A percentile compares a stretch with the other conserved stretches of the same genome.
Conservation (phyloP, 2,888 invertebrate species). For the Charanyca ferruginea region DNA sequence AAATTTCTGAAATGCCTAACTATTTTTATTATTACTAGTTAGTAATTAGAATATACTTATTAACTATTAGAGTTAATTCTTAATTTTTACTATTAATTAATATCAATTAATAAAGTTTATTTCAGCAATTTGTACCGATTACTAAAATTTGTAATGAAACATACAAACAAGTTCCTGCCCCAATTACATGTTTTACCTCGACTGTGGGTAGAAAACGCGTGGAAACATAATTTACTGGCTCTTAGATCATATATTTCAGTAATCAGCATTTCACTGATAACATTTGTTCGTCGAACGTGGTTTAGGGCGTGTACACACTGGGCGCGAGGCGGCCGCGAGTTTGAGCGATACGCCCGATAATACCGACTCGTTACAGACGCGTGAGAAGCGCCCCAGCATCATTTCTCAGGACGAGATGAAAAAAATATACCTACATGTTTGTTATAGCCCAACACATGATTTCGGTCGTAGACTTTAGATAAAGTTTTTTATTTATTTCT, state of each 20-base stretch:
- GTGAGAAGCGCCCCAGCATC: constrained; percentile 79
- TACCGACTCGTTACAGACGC: constrained; percentile 68
- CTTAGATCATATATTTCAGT: constrained; percentile 64
- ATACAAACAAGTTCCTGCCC: constrained; percentile 53
- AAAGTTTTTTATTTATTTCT: constrained; percentile 38
- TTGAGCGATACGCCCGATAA: constrained; percentile 70
- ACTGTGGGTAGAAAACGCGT: constrained; percentile 49
- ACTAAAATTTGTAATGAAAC: constrained; percentile 49
- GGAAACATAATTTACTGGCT: constrained; percentile 52
- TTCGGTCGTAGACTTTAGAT: constrained; percentile 49
- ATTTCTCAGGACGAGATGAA: constrained; percentile 73
- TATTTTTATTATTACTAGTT: constrained; percentile 9
- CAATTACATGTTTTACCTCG: constrained; percentile 44
- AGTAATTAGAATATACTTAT: constrained; percentile 15
- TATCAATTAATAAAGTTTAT: constrained; percentile 28
- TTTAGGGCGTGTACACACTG: constrained; percentile 65
- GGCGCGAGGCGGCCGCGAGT: constrained; percentile 51
- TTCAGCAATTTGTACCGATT: constrained; percentile 32
- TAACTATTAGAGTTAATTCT: constrained; percentile 20
- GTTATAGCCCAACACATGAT: constrained; percentile 50
- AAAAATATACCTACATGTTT: constrained; percentile 60
- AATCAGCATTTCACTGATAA: constrained; percentile 55
- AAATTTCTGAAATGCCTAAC: constrained; percentile 10
- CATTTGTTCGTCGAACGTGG: constrained; percentile 52
- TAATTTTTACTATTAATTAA: constrained; percentile 26